These are phyloP conservation scores for Morone saxatilis DNA, from an alignment of 2,113 vertebrate genomes.

Conservation along the genomic window DNA sequence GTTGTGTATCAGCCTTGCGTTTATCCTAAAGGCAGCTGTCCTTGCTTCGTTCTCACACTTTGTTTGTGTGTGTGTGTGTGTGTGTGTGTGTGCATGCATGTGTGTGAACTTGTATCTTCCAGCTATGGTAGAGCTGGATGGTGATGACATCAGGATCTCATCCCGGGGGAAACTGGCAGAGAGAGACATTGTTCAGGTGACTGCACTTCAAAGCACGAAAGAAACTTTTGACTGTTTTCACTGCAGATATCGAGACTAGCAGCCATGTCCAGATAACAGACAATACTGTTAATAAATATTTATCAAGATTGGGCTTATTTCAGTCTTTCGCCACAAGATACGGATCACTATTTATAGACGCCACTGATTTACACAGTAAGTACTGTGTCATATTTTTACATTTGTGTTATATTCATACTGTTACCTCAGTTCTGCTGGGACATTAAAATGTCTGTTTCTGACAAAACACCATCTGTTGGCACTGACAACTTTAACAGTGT, in stretches of 20 bases:
- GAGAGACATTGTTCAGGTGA: conserved; percentile 96
- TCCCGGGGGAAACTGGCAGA: conserved; percentile 93
- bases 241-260: no score
- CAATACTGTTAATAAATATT: no score
- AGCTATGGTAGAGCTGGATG: conserved; percentile 98
- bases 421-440: not conserved
- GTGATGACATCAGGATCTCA: conserved; percentile 93
- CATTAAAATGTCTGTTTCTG: conserved; percentile 16
- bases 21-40: not conserved
- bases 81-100: conserved; percentile 3
- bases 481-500: not conserved
- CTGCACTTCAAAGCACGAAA: conserved; percentile 15
- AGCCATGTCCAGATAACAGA: no score
- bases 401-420: not conserved
- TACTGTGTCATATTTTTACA: not conserved
- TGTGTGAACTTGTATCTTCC: conserved; percentile 45
- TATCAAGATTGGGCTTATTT: not conserved
- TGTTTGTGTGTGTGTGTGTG: conserved; percentile 18
- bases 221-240: not conserved
- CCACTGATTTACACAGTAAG: not conserved
- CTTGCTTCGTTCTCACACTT: conserved; percentile 10
- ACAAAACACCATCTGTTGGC: conserved; percentile 41
- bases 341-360: not conserved
- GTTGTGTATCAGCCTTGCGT: not conserved
- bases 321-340: not conserved